Conservation (phyloP, 2,113 vertebrate species). For the Dicerorhinus sumatrensis region DNA sequence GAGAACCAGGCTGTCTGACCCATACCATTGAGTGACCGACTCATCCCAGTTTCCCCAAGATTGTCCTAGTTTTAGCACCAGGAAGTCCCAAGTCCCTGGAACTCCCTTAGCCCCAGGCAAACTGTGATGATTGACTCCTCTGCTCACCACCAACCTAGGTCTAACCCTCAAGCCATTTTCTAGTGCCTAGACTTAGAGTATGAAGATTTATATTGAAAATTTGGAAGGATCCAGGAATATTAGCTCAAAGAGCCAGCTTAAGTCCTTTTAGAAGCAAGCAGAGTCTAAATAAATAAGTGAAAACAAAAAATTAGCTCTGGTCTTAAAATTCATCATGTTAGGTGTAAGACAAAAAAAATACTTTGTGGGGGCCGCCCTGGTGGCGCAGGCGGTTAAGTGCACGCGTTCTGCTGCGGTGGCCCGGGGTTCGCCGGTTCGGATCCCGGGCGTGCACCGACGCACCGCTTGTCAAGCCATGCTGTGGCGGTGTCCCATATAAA, state of each 20-base stretch:
- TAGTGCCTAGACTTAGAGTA: not conserved
- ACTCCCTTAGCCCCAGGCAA: not conserved
- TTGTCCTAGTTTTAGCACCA: not conserved
- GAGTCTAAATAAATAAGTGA: not conserved
- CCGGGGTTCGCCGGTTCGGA: too few relatives aligned
- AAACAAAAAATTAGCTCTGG: constrained; percentile 32
- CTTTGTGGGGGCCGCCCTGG: too few relatives aligned
- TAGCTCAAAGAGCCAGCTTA: not conserved
- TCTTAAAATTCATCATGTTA: constrained; percentile 25
- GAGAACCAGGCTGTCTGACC: not conserved
- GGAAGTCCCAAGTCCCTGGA: not conserved
- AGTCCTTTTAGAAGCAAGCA: not conserved
- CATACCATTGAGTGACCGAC: not conserved
- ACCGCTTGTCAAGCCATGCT: too few relatives aligned
- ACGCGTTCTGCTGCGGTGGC: too few relatives aligned
- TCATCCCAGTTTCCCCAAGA: not conserved
- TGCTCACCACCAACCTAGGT: not conserved
- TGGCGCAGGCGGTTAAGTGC: too few relatives aligned
- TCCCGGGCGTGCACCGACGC: too few relatives aligned
- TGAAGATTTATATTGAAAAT: not conserved
- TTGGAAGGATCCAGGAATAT: not conserved
- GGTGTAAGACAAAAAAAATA: not conserved
- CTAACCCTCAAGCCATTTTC: not conserved
- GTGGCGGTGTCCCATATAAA: too few relatives aligned
- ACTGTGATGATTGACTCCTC: not conserved